phyloP scores from a whole-genome alignment of 2,797 vertebrate genomes.

The Pipistrellus kuhlii region DNA sequence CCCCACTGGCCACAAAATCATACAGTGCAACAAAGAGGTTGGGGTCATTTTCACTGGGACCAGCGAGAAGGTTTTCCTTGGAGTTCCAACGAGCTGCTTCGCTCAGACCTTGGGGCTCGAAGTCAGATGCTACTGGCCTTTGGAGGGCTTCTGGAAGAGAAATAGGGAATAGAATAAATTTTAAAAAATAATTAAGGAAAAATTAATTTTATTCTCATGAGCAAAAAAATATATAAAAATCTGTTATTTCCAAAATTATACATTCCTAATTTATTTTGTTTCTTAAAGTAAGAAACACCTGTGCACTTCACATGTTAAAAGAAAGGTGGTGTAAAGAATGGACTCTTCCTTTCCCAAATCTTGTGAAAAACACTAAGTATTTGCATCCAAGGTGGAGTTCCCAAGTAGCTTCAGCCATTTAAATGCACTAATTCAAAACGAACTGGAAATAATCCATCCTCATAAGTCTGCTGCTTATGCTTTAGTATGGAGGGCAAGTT shows the following conservation, averaged over 20 bases:
- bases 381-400: background rate
- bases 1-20: constrained; percentile 98
- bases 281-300: constrained; percentile 19
- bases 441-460: background rate
- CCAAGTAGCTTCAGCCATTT: background rate
- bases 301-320: background rate
- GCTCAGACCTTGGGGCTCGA: constrained; percentile 95
- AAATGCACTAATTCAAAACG: constrained; percentile 7
- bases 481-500: background rate
- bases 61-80: constrained; percentile 97
- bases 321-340: background rate
- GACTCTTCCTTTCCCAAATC: background rate
- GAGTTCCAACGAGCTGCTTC: constrained; percentile 99
- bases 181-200: constrained; percentile 61
- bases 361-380: constrained; percentile 42
- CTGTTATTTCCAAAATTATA: background rate
- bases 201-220: constrained; percentile 62
- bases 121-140: constrained; percentile 93
- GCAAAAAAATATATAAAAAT: constrained; percentile 59
- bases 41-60: constrained; percentile 98
- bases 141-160: constrained; percentile 94
- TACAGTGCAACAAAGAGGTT: constrained; percentile 99
- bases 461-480: background rate
- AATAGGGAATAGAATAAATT: background rate
- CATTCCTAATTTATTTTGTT: constrained; percentile 57